phyloP scores from a whole-genome alignment of 2,797 vertebrate species.

The Takifugu ocellatus region DNA sequence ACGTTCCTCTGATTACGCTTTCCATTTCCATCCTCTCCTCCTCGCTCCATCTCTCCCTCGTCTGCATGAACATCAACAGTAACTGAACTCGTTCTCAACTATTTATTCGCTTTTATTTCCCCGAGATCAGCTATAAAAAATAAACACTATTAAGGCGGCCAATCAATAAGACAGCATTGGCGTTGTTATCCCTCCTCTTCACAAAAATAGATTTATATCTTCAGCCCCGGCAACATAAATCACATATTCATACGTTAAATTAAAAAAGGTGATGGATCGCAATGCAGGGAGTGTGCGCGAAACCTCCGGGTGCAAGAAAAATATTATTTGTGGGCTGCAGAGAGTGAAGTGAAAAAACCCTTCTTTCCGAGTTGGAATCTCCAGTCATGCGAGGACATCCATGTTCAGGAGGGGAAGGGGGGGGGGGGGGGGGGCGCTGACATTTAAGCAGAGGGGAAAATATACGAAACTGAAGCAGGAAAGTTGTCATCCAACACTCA shows the following conservation, averaged over 20 bases:
- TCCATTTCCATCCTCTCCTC: constrained; percentile 11
- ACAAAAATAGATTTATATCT: constrained; percentile 79
- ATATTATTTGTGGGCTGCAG: constrained; percentile 56
- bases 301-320: constrained; percentile 53
- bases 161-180: constrained; percentile 82
- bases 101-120: constrained; percentile 81
- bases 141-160: constrained; percentile 81
- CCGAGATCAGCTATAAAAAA: constrained; percentile 82
- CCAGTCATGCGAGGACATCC: constrained; percentile 32
- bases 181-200: constrained; percentile 51
- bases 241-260: constrained; percentile 84
- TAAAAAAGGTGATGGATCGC: constrained; percentile 79
- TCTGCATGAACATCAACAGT: constrained; percentile 40
- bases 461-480: not conserved
- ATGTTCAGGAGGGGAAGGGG: constrained; percentile 20
- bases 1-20: constrained; percentile 19
- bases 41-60: constrained; percentile 37
- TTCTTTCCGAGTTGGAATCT: constrained; percentile 45
- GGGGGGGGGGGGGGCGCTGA: not conserved
- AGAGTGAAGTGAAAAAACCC: constrained; percentile 53
- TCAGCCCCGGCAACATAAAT: constrained; percentile 76
- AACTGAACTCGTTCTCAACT: constrained; percentile 70
- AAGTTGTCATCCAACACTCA: not conserved
- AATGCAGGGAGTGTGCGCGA: constrained; percentile 56
- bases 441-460: constrained; percentile 14